Evolutionary conservation across 1,140 invertebrate species (phyloP), one percentile per base, ranked within the genome.

Genomic region (Thrips palmi): DNA sequence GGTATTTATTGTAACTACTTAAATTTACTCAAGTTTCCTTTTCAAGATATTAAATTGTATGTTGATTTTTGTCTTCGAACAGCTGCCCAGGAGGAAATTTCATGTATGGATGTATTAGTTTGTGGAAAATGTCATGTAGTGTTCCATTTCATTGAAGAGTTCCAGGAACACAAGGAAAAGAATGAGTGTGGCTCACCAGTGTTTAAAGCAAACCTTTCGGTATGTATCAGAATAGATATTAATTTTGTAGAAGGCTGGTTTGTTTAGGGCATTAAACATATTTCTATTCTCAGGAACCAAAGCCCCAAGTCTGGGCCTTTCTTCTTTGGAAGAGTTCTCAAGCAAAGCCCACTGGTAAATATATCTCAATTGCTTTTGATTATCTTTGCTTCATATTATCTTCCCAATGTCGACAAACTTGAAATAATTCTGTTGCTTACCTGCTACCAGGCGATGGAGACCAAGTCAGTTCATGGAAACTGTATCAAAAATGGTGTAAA

Each of bases 221-320:
- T 65, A 51, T 59, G 60, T 57, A 19, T 19, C 22, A 19, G 6
- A 6, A 14, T 34, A 11, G 18, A 21, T 45, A 20, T 14, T 15
- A 32, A 18, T 47, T 18, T 39, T 37, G 39, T 15, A 41, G 14
- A 39, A 18, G 22, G 10, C 39, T 33, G 15, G n/a, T 37, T 20
- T 33, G 19, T 10, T n/a, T 14, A 31, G 21, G 23, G 7, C 22
- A 3, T 30, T 37, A 40, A 24, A 24, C 8, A 22, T 36, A n/a
- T 33, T 40, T 33, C 41, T 38, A 46, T 42, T 52, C 57, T 2
- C 43, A 74, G 71, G 78, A 82, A 56, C 69, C 68, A 37, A 81
- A 80, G 57, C 73, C 77, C 10, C 75, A 80, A 59, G 73, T 83
- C 2, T 83, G 80, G 79, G 79, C 77, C 30, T 85, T 82, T 53